Percentiles rank a stretch among this genome's conserved stretches.
phyloP scores from a whole-genome alignment of 2,888 invertebrate genomes.

The Helicoverpa assulta region DNA sequence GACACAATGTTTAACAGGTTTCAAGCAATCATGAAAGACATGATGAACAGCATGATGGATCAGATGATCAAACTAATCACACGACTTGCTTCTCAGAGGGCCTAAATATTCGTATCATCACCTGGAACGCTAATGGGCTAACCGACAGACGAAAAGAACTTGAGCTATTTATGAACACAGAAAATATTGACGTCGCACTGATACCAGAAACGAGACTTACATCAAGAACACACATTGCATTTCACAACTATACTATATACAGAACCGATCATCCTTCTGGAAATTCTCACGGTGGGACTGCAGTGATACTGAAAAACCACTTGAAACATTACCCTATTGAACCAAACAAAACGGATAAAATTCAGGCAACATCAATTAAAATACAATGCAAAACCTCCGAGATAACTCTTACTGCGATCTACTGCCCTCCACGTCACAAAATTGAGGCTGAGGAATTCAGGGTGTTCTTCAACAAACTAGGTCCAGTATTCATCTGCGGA shows the following conservation, averaged over 20 bases:
- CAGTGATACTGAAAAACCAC: conserved; percentile 3
- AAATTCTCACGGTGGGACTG: conserved; percentile 1
- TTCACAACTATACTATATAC: conserved; percentile 1
- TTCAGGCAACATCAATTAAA: background rate
- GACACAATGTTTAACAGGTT: conserved; percentile 4
- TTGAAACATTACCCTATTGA: background rate
- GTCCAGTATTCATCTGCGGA: background rate
- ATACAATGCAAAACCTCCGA: background rate
- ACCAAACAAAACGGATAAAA: background rate
- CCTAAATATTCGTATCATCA: background rate
- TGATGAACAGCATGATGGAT: conserved; percentile 14
- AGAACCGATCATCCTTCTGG: conserved; percentile 9
- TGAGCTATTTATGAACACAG: conserved; percentile 3
- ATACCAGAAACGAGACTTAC: conserved; percentile 8
- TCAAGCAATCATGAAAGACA: conserved; percentile 3
- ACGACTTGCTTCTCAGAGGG: background rate
- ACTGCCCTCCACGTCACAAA: background rate
- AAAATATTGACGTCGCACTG: background rate
- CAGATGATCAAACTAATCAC: background rate
- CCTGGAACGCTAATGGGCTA: conserved; percentile 15
- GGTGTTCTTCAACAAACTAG: background rate
- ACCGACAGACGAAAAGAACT: conserved; percentile 9
- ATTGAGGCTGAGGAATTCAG: background rate
- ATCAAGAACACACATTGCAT: background rate
- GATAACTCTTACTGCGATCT: conserved; percentile 2